A percentile compares a stretch with the other conserved stretches of the same genome.
phyloP scores from a whole-genome alignment of 2,888 invertebrate genomes.

The Mellilla xanthometata region DNA sequence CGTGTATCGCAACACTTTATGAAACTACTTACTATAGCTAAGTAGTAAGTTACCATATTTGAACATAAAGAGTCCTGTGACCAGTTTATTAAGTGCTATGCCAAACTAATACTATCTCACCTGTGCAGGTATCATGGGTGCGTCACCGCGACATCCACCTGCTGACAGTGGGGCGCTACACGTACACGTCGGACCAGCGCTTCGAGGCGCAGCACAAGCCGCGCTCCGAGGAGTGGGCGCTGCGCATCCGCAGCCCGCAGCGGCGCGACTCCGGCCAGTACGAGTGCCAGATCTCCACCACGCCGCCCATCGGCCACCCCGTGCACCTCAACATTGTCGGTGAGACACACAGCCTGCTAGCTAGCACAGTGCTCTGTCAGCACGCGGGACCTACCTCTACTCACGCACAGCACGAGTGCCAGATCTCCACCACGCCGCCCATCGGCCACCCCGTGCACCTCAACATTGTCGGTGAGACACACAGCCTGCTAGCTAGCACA shows the following conservation, averaged over 20 bases:
- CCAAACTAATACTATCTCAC: too few relatives aligned
- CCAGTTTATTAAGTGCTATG: too few relatives aligned
- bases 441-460: conserved; percentile 91
- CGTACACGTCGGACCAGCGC: conserved; percentile 91
- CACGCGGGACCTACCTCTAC: too few relatives aligned
- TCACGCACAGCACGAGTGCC: too few relatives aligned
- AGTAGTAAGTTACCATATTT: too few relatives aligned
- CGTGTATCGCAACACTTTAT: too few relatives aligned
- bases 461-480: conserved; percentile 83
- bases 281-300: conserved; percentile 96
- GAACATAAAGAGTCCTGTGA: too few relatives aligned
- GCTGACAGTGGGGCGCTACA: conserved; percentile 94
- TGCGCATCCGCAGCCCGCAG: conserved; percentile 85
- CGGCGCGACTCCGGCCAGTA: conserved; percentile 94
- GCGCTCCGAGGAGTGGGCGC: conserved; percentile 93
- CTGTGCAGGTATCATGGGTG: conserved; percentile 95
- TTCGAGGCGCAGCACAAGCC: conserved; percentile 92
- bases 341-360: conserved; percentile 69
- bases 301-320: conserved; percentile 92
- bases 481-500: too few relatives aligned
- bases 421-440: conserved; percentile 94
- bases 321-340: conserved; percentile 92
- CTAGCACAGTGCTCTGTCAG: too few relatives aligned
- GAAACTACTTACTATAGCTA: too few relatives aligned
- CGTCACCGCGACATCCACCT: conserved; percentile 95